A percentile compares a stretch with the other conserved stretches of the same genome.
Conservation (phyloP, 1,140 invertebrate species). For the Drosophila simulans region DNA sequence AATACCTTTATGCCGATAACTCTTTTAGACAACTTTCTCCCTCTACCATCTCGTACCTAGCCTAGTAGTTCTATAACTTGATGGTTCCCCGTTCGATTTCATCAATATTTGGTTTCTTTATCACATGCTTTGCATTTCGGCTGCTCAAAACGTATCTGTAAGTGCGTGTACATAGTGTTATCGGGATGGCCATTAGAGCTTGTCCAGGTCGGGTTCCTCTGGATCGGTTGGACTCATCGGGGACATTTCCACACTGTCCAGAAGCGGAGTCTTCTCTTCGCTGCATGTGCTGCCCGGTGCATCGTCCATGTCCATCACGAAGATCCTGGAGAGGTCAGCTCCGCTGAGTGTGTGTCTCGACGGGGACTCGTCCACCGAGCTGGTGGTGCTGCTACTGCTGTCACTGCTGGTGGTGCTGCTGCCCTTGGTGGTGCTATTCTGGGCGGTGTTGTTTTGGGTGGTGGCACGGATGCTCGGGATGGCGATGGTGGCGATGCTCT, state of each 20-base stretch:
- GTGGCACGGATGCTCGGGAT: slow-evolving; percentile 42
- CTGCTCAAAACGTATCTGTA: slow-evolving; percentile 55
- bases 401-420: slow-evolving; percentile 35
- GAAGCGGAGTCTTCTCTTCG: slow-evolving; percentile 83
- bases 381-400: slow-evolving; percentile 54
- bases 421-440: slow-evolving; percentile 15
- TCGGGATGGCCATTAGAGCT: slow-evolving; percentile 54
- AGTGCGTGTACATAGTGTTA: slow-evolving; percentile 25
- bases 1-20: neutral
- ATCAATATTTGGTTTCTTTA: slow-evolving; percentile 67
- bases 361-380: slow-evolving; percentile 76
- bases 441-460: slow-evolving; percentile 32
- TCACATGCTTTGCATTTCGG: slow-evolving; percentile 75
- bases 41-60: slow-evolving; percentile 14
- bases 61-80: slow-evolving; percentile 58
- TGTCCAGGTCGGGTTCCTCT: slow-evolving; percentile 64
- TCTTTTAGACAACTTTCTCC: neutral
- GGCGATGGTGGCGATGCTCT: slow-evolving; percentile 44
- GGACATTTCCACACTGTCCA: slow-evolving; percentile 84
- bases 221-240: slow-evolving; percentile 83
- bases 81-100: slow-evolving; percentile 54
- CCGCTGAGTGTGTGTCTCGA: slow-evolving; percentile 69
- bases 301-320: slow-evolving; percentile 81
- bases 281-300: slow-evolving; percentile 68
- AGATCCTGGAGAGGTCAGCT: slow-evolving; percentile 75